Evolutionary conservation across 2,797 vertebrate species (phyloP).

Genomic region (Enteromius anoplus): DNA sequence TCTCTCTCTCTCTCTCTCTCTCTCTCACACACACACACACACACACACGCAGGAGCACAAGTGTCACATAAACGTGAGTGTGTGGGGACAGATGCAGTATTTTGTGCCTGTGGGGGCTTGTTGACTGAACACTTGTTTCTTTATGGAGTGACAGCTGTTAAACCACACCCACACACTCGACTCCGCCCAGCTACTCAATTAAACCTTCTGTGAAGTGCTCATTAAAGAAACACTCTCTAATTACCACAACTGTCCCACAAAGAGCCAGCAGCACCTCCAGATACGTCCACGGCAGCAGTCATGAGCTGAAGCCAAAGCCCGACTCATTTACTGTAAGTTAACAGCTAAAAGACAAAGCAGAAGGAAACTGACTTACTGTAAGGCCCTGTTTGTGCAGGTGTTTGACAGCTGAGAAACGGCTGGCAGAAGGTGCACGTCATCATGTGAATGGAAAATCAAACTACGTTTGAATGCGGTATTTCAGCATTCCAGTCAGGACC

Average conservation of each 20-base stretch:
- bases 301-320: background rate
- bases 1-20: background rate
- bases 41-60: conserved; percentile 42
- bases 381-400: conserved; percentile 20
- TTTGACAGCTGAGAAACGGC: conserved; percentile 5
- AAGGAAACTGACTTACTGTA: background rate
- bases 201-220: conserved; percentile 3
- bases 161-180: conserved; percentile 38
- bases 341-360: background rate
- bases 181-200: conserved; percentile 27
- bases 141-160: conserved; percentile 61
- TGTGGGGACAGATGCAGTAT: conserved; percentile 60
- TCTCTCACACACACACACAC: conserved; percentile 38
- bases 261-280: background rate
- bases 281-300: no score
- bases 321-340: background rate
- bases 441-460: conserved; percentile 4
- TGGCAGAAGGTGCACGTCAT: background rate
- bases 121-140: conserved; percentile 60
- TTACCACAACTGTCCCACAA: background rate
- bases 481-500: background rate
- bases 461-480: background rate
- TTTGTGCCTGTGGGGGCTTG: conserved; percentile 47
- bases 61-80: conserved; percentile 59
- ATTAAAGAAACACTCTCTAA: conserved; percentile 28